Percentiles rank a stretch among this genome's conserved stretches.
Evolutionary conservation across 1,140 invertebrate genomes (phyloP).

Genomic region (Drosophila prosaltans): DNA sequence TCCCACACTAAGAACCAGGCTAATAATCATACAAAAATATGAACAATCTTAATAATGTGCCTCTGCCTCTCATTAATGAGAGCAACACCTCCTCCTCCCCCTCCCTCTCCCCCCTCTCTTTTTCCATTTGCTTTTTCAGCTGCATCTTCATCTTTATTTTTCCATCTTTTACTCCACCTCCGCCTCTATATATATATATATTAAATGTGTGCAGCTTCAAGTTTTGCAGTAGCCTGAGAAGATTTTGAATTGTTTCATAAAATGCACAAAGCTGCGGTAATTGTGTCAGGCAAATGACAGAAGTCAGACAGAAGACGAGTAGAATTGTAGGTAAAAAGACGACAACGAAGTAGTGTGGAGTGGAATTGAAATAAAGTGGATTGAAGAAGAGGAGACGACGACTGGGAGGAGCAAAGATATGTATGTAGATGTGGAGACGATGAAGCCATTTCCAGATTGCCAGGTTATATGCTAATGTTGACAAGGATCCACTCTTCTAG

Average conservation of each 20-base stretch:
- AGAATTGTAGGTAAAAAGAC: background rate
- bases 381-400: background rate
- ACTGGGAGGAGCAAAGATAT: background rate
- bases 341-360: background rate
- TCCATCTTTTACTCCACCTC: too few relatives aligned
- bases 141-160: too few relatives aligned
- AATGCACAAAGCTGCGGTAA: constrained; percentile 77
- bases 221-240: constrained; percentile 69
- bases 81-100: constrained; percentile 30
- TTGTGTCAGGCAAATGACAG: constrained; percentile 73
- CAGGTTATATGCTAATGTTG: constrained; percentile 77
- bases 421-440: constrained; percentile 43
- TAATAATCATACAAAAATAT: constrained; percentile 72
- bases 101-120: background rate
- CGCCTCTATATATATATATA: too few relatives aligned
- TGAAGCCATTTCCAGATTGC: constrained; percentile 49
- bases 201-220: too few relatives aligned
- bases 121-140: background rate
- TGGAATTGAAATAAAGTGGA: background rate
- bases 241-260: constrained; percentile 81
- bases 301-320: constrained; percentile 34
- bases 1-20: constrained; percentile 69
- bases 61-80: constrained; percentile 61
- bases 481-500: constrained; percentile 63
- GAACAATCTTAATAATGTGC: constrained; percentile 66